Base-by-base conservation (phyloP, 2,113 vertebrate genomes). In the Rhynchomys soricoides region DNA sequence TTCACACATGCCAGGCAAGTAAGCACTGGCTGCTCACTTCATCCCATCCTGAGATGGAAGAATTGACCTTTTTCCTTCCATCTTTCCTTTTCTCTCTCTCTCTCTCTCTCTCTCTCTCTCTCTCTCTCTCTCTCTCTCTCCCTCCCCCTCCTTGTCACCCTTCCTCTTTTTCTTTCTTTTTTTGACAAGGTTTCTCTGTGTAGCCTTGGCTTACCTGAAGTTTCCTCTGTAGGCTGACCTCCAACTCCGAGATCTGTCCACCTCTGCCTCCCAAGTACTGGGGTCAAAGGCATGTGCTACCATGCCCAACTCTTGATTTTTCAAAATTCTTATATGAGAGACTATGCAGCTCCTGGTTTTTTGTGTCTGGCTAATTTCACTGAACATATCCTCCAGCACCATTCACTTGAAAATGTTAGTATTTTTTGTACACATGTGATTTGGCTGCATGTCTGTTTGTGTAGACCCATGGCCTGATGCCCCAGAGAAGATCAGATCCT, bases 41-140 rank as follows among this genome's bases (percentile, higher is more conserved):
- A 9, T 15, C 34, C 78, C 50, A n/a, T 50, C 34, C 50, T 37
- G 77, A n/a, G 57, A 29, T 6, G 7, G 62, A 29, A 64, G 24
- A 24, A 26, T 64, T 43, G 55, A 16, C 16, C 66, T 68, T 40
- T 40, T 40, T 3, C 13, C 17, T n/a, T 17, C 13, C 37, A 16
- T 2, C 13, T 1, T 19, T 24, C 13, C 5, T 13, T 10, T 11
- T 22, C 24, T 7, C n/a, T 21, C 19, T 22, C 19, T 10, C 17
- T 75, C 6, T 8, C 15, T 45, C 40, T 5, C 22, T n/a, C 2
- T 13, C 13, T 77, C 22, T 74, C 19, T 24, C 24, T 11, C 50
- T 82, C 57, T 24, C n/a, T 34, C 45, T 52, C 15, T 29, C 31
- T n/a, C 10, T 11, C 4, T n/a, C 40, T 45, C 22, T 19, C 22